These are phyloP conservation scores for Xiphophorus hellerii DNA, from an alignment of 2,113 vertebrate genomes.

Conservation along the genomic window DNA sequence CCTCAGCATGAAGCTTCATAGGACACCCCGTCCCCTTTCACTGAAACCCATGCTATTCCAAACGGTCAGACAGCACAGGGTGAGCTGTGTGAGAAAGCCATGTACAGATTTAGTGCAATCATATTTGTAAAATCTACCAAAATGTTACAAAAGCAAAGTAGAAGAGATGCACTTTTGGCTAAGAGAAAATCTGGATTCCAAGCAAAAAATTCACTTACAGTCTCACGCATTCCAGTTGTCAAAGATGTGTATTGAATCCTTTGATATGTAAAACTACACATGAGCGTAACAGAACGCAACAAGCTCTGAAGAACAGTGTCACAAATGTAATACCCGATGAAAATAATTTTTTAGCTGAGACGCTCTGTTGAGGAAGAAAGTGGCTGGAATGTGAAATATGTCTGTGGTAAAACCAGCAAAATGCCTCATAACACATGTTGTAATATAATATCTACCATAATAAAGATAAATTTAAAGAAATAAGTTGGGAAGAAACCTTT, in stretches of 20 bases:
- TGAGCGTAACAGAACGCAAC: slow-evolving; percentile 48
- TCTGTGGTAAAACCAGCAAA: neutral
- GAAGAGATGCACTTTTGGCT: slow-evolving; percentile 28
- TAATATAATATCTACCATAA: neutral
- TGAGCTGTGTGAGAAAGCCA: slow-evolving; percentile 27
- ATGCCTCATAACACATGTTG: neutral
- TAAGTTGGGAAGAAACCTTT: neutral
- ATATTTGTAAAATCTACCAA: slow-evolving; percentile 48
- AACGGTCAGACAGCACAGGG: slow-evolving; percentile 14
- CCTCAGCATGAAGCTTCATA: slow-evolving; percentile 67
- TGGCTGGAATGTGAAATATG: neutral
- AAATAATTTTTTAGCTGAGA: neutral
- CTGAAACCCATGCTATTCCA: slow-evolving; percentile 14
- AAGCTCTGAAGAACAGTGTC: slow-evolving; percentile 20
- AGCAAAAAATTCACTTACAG: neutral
- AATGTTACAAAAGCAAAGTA: slow-evolving; percentile 34
- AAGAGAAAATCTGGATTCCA: slow-evolving; percentile 14
- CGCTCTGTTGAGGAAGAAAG: neutral
- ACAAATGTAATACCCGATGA: slow-evolving; percentile 24
- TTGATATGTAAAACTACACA: slow-evolving; percentile 51
- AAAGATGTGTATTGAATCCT: slow-evolving; percentile 42
- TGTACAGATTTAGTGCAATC: slow-evolving; percentile 74
- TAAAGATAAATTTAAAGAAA: neutral
- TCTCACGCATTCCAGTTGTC: slow-evolving; percentile 55
- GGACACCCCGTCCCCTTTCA: slow-evolving; percentile 13